Evolutionary conservation across 2,888 invertebrate species (phyloP).

Genomic region (Hirtodrosophila duncani): DNA sequence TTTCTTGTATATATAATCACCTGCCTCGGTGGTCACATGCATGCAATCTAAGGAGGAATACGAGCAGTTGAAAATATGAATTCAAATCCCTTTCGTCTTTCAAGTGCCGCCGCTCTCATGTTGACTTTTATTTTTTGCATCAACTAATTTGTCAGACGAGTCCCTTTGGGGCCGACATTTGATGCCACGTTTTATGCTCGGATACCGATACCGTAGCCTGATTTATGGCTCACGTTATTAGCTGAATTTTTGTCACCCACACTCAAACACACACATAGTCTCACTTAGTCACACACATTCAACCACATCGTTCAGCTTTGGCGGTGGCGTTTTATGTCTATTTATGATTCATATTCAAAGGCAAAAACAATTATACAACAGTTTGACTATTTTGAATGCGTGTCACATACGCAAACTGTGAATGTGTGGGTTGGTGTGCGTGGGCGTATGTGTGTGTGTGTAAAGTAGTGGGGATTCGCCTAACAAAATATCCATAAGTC

Average conservation of each 20-base stretch:
- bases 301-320: slow-evolving; percentile 8
- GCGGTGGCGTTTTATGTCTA: slow-evolving; percentile 43
- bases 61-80: slow-evolving; percentile 28
- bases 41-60: slow-evolving; percentile 84
- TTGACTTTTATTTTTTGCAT: background rate
- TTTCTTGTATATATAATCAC: slow-evolving; percentile 87
- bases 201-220: slow-evolving; percentile 50
- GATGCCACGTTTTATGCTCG: too few species aligned
- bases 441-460: slow-evolving; percentile 5
- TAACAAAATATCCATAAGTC: slow-evolving; percentile 34
- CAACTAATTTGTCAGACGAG: slow-evolving; percentile 65
- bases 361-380: slow-evolving; percentile 54
- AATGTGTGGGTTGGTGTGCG: slow-evolving; percentile 2
- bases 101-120: slow-evolving; percentile 13
- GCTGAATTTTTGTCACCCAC: slow-evolving; percentile 23
- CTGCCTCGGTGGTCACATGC: slow-evolving; percentile 88
- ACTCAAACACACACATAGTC: background rate
- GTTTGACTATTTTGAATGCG: slow-evolving; percentile 49
- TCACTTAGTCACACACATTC: slow-evolving; percentile 4
- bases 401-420: slow-evolving; percentile 47
- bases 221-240: slow-evolving; percentile 63
- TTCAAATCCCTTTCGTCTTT: slow-evolving; percentile 43
- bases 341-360: slow-evolving; percentile 5
- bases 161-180: slow-evolving; percentile 51
- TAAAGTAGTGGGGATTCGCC: background rate